Evolutionary conservation across 2,113 vertebrate species (phyloP).

Genomic region (Eulemur macaco): DNA sequence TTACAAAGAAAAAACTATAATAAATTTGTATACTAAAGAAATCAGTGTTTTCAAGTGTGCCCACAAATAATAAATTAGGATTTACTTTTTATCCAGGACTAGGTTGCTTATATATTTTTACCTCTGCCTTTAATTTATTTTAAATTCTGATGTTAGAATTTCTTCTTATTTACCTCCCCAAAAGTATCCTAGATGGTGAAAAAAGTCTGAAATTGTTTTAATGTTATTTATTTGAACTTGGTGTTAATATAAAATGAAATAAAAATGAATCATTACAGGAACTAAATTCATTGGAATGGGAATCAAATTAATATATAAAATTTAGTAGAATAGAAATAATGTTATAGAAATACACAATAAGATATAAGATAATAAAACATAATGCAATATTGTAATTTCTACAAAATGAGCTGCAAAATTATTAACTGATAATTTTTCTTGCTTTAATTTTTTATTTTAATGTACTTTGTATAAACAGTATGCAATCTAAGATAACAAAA

Average conservation of each 20-base stretch:
- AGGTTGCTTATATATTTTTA: not conserved
- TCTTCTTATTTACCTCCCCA: not conserved
- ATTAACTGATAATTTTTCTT: not conserved
- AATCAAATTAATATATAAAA: not conserved
- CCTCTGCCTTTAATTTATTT: not conserved
- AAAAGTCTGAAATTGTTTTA: slow-evolving; percentile 3
- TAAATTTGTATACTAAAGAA: slow-evolving; percentile 14
- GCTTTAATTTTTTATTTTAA: slow-evolving; percentile 37
- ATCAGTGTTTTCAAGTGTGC: not conserved
- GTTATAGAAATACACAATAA: not conserved
- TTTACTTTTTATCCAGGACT: not conserved
- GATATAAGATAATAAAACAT: not conserved
- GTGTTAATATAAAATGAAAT: not conserved
- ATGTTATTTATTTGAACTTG: not conserved
- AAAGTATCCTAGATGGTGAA: not conserved
- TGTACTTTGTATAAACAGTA: slow-evolving; percentile 30
- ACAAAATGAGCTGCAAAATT: not conserved
- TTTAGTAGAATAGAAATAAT: slow-evolving; percentile 1
- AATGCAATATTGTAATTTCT: not conserved
- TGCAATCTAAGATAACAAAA: not conserved
- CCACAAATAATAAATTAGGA: not conserved
- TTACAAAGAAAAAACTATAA: not conserved
- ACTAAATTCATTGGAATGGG: not conserved
- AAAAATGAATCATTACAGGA: not conserved
- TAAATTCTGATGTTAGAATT: not conserved